Conservation (phyloP, 2,888 invertebrate genomes). For the Agriopis marginaria region DNA sequence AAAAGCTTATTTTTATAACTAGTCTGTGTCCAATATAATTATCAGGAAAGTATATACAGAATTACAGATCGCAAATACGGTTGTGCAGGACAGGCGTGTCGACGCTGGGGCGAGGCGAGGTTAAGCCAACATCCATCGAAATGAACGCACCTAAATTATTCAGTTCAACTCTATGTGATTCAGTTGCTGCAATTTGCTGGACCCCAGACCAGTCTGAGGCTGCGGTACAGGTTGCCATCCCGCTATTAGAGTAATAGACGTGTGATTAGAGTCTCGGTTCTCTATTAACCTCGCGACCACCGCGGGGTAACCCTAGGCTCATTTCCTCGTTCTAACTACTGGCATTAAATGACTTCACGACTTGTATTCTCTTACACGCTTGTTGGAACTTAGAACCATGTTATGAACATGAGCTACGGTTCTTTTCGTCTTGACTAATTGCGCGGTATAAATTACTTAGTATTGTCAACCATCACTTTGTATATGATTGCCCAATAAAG, state of each 20-base stretch:
- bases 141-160: slow-evolving; percentile 34
- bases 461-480: background rate
- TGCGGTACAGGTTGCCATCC: slow-evolving; percentile 49
- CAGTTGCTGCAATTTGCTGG: slow-evolving; percentile 50
- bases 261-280: slow-evolving; percentile 50
- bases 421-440: slow-evolving; percentile 11
- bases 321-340: slow-evolving; percentile 52
- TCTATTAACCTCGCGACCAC: slow-evolving; percentile 54
- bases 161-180: slow-evolving; percentile 45
- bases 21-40: too few relatives aligned
- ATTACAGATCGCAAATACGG: too few relatives aligned
- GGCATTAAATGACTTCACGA: slow-evolving; percentile 45
- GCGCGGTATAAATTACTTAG: background rate
- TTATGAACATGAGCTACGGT: slow-evolving; percentile 1
- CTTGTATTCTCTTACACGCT: slow-evolving; percentile 33
- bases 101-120: too few relatives aligned
- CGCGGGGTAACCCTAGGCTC: slow-evolving; percentile 41
- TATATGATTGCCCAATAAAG: too few relatives aligned
- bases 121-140: slow-evolving; percentile 10
- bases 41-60: too few relatives aligned
- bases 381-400: background rate
- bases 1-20: too few relatives aligned
- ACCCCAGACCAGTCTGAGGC: slow-evolving; percentile 46
- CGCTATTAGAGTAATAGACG: slow-evolving; percentile 55
- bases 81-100: too few relatives aligned